Evolutionary conservation across 1,140 invertebrate species (phyloP).

Genomic region (Fopius arisanus): DNA sequence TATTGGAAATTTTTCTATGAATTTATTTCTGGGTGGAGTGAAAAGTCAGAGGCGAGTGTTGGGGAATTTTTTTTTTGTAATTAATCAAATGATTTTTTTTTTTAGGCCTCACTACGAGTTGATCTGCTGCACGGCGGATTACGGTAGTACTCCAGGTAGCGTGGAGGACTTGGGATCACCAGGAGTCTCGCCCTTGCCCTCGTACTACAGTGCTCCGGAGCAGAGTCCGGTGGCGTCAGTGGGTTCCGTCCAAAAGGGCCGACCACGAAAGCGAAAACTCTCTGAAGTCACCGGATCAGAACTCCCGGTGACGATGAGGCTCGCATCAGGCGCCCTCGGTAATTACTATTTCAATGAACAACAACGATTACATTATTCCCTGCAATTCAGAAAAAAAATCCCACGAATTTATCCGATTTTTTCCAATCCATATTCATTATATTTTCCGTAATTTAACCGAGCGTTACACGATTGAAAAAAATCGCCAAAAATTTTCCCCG

Average conservation of each 20-base stretch:
- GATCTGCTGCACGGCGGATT: slow-evolving; percentile 67
- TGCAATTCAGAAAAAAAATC: not conserved
- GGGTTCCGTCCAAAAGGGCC: slow-evolving; percentile 75
- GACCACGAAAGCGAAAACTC: slow-evolving; percentile 83
- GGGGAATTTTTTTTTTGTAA: not conserved
- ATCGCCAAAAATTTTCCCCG: too few species aligned
- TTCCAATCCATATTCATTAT: too few species aligned
- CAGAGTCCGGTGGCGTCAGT: slow-evolving; percentile 62
- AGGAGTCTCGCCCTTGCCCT: slow-evolving; percentile 69
- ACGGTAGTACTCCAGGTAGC: slow-evolving; percentile 67
- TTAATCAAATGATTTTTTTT: slow-evolving; percentile 46
- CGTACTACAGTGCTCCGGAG: slow-evolving; percentile 67
- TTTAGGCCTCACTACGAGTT: slow-evolving; percentile 72
- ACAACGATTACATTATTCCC: too few species aligned
- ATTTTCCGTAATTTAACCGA: too few species aligned
- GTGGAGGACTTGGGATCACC: slow-evolving; percentile 68
- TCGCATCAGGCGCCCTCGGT: slow-evolving; percentile 71
- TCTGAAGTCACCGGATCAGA: slow-evolving; percentile 67
- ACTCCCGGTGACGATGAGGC: slow-evolving; percentile 74
- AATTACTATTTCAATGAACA: too few species aligned
- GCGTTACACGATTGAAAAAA: too few species aligned
- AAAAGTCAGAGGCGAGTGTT: too few species aligned
- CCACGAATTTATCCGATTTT: not conserved
- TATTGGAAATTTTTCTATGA: too few species aligned
- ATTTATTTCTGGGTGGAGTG: too few species aligned